Evolutionary conservation across 2,797 vertebrate genomes (phyloP).

Genomic region (Thalassophryne amazonica): DNA sequence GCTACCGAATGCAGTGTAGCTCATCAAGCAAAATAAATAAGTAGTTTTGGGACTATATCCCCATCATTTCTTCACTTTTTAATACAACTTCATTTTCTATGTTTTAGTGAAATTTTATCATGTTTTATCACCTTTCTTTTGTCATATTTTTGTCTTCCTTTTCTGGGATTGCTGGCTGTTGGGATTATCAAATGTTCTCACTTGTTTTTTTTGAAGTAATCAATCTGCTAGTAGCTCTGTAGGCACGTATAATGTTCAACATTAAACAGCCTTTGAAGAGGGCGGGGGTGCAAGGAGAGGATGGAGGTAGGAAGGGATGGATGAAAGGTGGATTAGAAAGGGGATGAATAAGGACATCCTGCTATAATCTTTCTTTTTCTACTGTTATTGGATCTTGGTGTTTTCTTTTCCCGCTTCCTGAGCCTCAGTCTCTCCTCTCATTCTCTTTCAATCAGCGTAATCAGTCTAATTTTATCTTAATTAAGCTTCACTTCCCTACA

Average conservation of each 20-base stretch:
- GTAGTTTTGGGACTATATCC: no score
- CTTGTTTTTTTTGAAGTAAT: constrained; percentile 43
- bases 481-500: constrained; percentile 22
- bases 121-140: constrained; percentile 15
- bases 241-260: constrained; percentile 67
- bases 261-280: constrained; percentile 58
- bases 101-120: constrained; percentile 8
- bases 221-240: constrained; percentile 47
- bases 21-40: not conserved
- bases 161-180: constrained; percentile 2
- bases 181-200: constrained; percentile 24
- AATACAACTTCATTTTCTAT: constrained; percentile 1
- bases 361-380: constrained; percentile 64
- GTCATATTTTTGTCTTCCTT: not conserved
- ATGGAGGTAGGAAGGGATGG: constrained; percentile 48
- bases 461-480: constrained; percentile 39
- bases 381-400: constrained; percentile 23
- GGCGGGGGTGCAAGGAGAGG: constrained; percentile 43
- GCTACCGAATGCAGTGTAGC: no score
- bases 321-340: constrained; percentile 72
- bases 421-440: constrained; percentile 9
- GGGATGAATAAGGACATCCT: constrained; percentile 74
- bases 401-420: constrained; percentile 4
- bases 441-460: constrained; percentile 33
- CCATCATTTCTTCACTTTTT: constrained; percentile 1